Base-by-base conservation (phyloP, 2,888 invertebrate genomes). In the Marronus borbonicus region DNA sequence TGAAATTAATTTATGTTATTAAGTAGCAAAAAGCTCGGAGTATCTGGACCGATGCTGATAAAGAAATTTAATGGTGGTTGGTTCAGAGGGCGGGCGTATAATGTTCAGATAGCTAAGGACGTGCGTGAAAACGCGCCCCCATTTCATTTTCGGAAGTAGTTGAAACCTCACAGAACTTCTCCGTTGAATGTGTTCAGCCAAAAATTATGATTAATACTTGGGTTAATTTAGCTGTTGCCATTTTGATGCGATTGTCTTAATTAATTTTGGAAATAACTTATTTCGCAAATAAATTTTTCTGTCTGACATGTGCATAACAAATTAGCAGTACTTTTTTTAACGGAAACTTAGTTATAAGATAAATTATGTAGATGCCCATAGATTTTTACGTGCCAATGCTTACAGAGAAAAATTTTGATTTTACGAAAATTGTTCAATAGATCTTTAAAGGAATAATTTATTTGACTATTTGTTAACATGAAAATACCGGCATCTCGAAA, bases 1-100 rank as follows among this genome's bases (percentile, higher is more conserved):
- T 68, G 60, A 39, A 74, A 69, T 69, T 78, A 78, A 78, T 78
- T 78, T 78, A 78, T 78, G 80, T 81, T 82, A 82, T 82, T 81
- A 81, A 81, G 80, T 81, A 72, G 80, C 80, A 82, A 81, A 81
- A 82, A 81, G 79, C 78, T 76, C 64, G 65, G 76, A 55, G 78
- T 78, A 68, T 78, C 78, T 76, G 76, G 76, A 50, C 74, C 64
- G 36, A 75, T 66, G 60, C 76, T 77, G 82, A 82, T 82, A 82
- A 82, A 82, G 82, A 82, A 81, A 80, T 82, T 82, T 81, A 82
- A 81, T 81, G 82, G 79, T 72, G 76, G 70, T 75, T 58, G 79
- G 82, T 80, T 81, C 80, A 78, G 75, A 78, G 81, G 81, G 80
- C 80, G 79, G 58, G 79, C 76, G 70, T 76, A 79, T 80, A 80